Conservation (phyloP, 2,113 vertebrate species). For the Benitochromis conjunctus region DNA sequence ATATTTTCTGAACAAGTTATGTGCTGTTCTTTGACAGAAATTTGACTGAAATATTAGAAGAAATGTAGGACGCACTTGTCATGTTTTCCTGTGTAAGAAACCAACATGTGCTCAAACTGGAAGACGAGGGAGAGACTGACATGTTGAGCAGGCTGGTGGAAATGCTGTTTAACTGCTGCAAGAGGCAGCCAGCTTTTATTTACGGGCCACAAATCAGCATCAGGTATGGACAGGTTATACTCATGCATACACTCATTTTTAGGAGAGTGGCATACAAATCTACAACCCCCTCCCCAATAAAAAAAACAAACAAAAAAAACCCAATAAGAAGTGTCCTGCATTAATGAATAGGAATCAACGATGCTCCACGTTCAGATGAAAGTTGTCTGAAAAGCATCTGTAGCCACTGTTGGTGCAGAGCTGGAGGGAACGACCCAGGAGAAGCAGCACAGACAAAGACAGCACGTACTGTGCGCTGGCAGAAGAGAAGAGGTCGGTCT, state of each 20-base stretch:
- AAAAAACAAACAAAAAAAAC: accelerated
- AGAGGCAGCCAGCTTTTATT: accelerated
- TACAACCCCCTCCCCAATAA: neutral
- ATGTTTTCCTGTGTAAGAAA: neutral
- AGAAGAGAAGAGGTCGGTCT: neutral
- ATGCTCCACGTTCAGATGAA: neutral
- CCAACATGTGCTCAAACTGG: neutral
- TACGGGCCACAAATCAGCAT: neutral
- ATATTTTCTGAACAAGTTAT: too few species aligned
- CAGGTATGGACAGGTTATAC: neutral
- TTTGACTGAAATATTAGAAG: neutral
- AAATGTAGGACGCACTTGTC: neutral
- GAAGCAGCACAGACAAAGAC: neutral
- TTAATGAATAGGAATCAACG: neutral
- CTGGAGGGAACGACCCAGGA: neutral
- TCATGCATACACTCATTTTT: accelerated
- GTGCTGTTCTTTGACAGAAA: neutral
- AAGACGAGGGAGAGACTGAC: neutral
- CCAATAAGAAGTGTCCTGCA: neutral
- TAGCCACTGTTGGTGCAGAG: neutral
- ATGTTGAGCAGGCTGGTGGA: neutral
- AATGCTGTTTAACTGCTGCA: neutral
- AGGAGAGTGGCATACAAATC: accelerated
- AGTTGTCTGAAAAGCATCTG: neutral
- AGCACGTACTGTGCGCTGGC: neutral